Evolutionary conservation across 1,140 invertebrate genomes (phyloP), one percentile per base, ranked within the genome.

Genomic region (Goniozus legneri): DNA sequence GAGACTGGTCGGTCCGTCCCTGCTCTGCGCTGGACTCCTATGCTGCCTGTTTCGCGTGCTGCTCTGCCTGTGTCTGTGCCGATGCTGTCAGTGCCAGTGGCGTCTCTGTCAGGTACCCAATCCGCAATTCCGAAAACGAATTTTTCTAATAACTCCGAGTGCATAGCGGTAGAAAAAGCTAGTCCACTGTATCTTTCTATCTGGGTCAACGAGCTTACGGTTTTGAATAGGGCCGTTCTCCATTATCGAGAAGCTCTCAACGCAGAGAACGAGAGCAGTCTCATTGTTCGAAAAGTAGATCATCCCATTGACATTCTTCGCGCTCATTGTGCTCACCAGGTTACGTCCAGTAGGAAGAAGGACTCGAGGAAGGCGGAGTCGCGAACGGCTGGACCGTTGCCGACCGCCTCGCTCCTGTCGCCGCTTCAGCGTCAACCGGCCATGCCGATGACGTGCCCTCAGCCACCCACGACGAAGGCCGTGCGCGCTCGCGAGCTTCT

Each of bases 1-100:
- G 36, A 82, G 87, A 43, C 80, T 91, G 49, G 88, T 92, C 67
- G 90, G 89, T 30, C 90, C 90, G 30, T 86, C 86, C 31, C 80
- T 90, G 27, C 77, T 84, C 47, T 81, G 79, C 53, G 70, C 80
- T 41, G 81, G 81, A 40, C 60, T 81, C 40, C 68, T 82, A 30
- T 83, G 81, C 65, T 83, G 82, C 55, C 69, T 81, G 21, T 63
- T 83, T 46, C 76, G 82, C 34, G 79, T 83, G 32, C 64, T 82
- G 44, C 74, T 83, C 45, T 83, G 82, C 62, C 76, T 83, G 50
- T 83, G 81, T 59, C 70, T 81, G 36, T 80, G 80, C 50, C 75
- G 73, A 46, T 82, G 80, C 47, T 62, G 62, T 8, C 52, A 65
- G 27, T 71, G 69, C 40, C 62, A 52, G 18, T 73, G 67, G 65